These are phyloP conservation scores for Caenorhabditis panamensis DNA, from an alignment of 2,888 invertebrate species.

Conservation along the genomic window DNA sequence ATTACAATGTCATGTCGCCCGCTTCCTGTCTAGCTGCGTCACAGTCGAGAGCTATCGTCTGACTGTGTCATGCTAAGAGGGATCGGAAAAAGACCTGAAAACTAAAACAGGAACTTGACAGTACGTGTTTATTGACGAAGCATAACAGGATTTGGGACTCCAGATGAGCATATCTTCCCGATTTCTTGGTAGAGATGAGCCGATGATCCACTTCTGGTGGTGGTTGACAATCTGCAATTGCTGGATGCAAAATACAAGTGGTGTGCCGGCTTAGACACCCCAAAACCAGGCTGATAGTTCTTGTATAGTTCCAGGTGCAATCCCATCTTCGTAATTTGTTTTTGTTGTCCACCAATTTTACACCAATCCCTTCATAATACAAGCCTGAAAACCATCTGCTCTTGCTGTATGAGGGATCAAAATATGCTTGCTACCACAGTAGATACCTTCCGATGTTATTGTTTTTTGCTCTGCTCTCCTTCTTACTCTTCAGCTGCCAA, in stretches of 20 bases:
- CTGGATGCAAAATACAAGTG: no score
- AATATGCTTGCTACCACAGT: not conserved
- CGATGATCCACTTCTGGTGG: slow-evolving; percentile 4
- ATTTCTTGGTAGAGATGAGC: slow-evolving; percentile 25
- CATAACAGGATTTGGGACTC: not conserved
- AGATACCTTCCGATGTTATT: not conserved
- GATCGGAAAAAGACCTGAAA: no score
- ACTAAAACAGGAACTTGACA: no score
- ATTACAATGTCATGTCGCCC: not conserved
- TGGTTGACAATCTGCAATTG: no score
- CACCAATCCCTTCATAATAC: not conserved
- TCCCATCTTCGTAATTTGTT: not conserved
- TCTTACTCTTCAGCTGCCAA: not conserved
- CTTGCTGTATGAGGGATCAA: not conserved
- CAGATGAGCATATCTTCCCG: not conserved
- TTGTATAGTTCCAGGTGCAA: slow-evolving; percentile 7
- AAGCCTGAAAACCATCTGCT: not conserved
- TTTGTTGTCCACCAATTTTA: not conserved
- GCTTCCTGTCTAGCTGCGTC: not conserved
- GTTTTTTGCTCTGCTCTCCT: not conserved
- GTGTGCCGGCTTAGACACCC: no score
- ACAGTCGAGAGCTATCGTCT: not conserved
- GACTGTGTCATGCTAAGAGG: no score
- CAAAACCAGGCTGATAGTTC: not conserved
- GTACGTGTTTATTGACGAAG: not conserved